Evolutionary conservation across 2,888 invertebrate genomes (phyloP).

Genomic region (Euclidia mi): DNA sequence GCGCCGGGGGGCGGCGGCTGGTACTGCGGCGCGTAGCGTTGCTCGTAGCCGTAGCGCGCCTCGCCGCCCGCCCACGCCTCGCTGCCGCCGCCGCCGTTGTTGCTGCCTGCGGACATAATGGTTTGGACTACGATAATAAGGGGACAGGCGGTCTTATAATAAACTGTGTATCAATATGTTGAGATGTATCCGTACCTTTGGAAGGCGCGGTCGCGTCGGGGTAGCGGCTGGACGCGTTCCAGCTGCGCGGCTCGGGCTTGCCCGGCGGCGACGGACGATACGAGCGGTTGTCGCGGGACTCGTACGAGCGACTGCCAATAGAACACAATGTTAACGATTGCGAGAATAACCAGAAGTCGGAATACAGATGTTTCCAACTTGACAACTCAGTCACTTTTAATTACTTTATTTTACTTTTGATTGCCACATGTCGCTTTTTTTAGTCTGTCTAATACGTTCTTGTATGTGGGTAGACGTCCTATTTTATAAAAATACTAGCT

Average conservation of each 20-base stretch:
- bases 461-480: too few relatives aligned
- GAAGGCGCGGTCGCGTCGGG: conserved; percentile 73
- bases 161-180: too few relatives aligned
- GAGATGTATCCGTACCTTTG: conserved; percentile 69
- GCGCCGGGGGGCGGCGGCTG: conserved; percentile 87
- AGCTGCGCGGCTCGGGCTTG: conserved; percentile 82
- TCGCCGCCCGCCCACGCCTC: conserved; percentile 76
- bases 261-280: conserved; percentile 82
- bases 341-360: too few relatives aligned
- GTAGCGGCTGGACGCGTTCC: conserved; percentile 79
- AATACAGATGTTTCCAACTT: too few relatives aligned
- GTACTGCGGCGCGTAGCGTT: conserved; percentile 79
- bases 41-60: conserved; percentile 79
- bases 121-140: background rate
- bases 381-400: too few relatives aligned
- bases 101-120: conserved; percentile 46
- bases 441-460: too few relatives aligned
- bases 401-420: too few relatives aligned
- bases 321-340: background rate
- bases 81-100: conserved; percentile 62
- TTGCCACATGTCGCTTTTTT: too few relatives aligned
- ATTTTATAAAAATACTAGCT: too few relatives aligned
- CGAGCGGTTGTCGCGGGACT: conserved; percentile 77
- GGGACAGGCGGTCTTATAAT: too few relatives aligned
- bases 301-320: conserved; percentile 76